A percentile compares a stretch with the other conserved stretches of the same genome.
phyloP scores from a whole-genome alignment of 2,113 vertebrate genomes.

The Grantiella picta region DNA sequence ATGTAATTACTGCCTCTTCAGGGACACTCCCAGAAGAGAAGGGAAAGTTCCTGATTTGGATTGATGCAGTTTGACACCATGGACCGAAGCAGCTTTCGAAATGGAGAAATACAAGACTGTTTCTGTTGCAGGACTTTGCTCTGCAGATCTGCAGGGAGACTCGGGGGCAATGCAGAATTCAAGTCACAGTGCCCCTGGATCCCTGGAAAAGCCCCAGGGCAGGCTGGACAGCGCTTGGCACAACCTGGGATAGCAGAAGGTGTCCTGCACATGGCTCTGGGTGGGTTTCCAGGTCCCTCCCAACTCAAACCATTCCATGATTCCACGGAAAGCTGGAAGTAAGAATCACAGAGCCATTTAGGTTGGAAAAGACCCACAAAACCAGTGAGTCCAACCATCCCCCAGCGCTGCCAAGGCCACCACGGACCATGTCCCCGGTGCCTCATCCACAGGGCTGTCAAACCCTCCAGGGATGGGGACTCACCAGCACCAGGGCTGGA shows the following conservation, averaged over 20 bases:
- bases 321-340: background rate
- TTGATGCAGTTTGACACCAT: background rate
- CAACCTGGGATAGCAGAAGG: accelerated
- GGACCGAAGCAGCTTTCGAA: background rate
- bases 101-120: background rate
- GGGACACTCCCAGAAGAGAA: background rate
- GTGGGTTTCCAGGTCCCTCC: too few relatives aligned
- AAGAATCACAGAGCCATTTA: background rate
- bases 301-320: background rate
- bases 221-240: background rate
- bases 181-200: background rate
- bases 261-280: background rate
- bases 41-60: accelerated
- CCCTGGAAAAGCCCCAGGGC: background rate
- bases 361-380: background rate
- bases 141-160: background rate
- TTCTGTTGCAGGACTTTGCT: accelerated
- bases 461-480: background rate
- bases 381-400: background rate
- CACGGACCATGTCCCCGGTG: background rate
- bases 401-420: background rate
- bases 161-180: accelerated
- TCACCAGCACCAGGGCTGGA: background rate
- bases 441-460: accelerated
- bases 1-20: background rate